Evolutionary conservation across 2,888 invertebrate species (phyloP), one percentile per base, ranked within the genome.

Genomic region (Tenthredo distinguenda): DNA sequence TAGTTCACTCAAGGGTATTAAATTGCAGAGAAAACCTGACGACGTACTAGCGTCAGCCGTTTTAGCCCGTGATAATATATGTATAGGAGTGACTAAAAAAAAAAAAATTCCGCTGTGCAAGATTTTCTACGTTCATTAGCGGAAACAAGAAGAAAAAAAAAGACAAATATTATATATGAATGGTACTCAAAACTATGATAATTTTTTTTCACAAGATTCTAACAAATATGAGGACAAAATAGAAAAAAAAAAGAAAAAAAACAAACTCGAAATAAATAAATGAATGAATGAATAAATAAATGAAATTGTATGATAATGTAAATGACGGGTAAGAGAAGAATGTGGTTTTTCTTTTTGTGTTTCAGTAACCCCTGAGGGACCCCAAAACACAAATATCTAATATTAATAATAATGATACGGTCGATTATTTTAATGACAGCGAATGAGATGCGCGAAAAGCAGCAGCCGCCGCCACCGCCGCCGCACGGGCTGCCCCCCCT

Each of bases 331-430:
- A 68, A 34, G 68, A 68, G 18, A 34, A 68, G 18, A 68, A 34
- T 18, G 34, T 34, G 68, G 26, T 71, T 55, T 68, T 85, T 79
- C 0, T 88, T 90, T 90, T 87, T 93, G 84, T 93, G 93, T 93
- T 93, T 84, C 93, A 93, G 93, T 93, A 92, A 93, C 90, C 74
- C 74, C 74, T 6, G 72, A 72, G 72, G 72, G 43, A 74, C 37
- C 72, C 72, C 72, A 1, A 37, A 40, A 74, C 40, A 74, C 21
- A 92, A 93, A 92, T 92, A 93, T 93, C 92, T 93, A 92, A 92
- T 92, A 93, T 92, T 93, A 93, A 92, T 92, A 91, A 92, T 92
- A 91, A 91, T 90, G 90, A 92, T 91, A 90, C 91, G 90, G 88
- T 91, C 91, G 91, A 92, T 92, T 91, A 92, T 91, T 92, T 91